phyloP scores from a whole-genome alignment of 1,140 invertebrate species.

The Drosophila truncata region DNA sequence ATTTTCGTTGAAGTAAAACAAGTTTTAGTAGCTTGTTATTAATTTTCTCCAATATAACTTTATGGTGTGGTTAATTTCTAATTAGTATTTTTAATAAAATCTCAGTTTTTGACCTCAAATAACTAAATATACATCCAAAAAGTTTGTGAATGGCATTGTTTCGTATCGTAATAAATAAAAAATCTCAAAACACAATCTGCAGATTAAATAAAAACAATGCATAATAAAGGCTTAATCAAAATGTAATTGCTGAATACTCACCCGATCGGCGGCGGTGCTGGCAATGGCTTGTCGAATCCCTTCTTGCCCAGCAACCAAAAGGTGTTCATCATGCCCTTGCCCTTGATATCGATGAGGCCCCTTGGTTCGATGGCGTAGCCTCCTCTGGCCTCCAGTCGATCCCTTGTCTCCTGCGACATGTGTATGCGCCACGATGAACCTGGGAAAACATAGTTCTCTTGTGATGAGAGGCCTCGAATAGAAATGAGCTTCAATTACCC shows the following conservation, averaged over 20 bases:
- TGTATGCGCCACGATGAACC: constrained; percentile 94
- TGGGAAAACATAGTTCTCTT: constrained; percentile 49
- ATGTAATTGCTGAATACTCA: constrained; percentile 85
- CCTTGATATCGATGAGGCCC: constrained; percentile 94
- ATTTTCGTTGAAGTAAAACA: background rate
- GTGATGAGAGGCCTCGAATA: too few relatives aligned
- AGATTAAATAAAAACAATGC: background rate
- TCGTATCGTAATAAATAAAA: background rate
- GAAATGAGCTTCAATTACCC: constrained; percentile 86
- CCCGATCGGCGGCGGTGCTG: constrained; percentile 92
- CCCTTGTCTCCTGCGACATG: constrained; percentile 91
- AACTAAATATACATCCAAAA: background rate
- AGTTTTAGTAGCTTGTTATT: background rate
- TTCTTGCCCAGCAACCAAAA: constrained; percentile 96
- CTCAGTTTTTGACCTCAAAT: background rate
- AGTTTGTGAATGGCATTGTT: background rate
- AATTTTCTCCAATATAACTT: background rate
- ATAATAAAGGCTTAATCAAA: background rate
- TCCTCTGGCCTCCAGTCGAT: constrained; percentile 90
- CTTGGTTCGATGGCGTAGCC: constrained; percentile 93
- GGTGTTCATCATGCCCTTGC: constrained; percentile 95
- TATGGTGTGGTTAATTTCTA: background rate
- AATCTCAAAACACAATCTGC: too few relatives aligned
- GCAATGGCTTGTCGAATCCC: constrained; percentile 94
- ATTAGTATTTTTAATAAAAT: background rate